phyloP scores from a whole-genome alignment of 2,797 vertebrate genomes.

The Syndactyla subalaris region DNA sequence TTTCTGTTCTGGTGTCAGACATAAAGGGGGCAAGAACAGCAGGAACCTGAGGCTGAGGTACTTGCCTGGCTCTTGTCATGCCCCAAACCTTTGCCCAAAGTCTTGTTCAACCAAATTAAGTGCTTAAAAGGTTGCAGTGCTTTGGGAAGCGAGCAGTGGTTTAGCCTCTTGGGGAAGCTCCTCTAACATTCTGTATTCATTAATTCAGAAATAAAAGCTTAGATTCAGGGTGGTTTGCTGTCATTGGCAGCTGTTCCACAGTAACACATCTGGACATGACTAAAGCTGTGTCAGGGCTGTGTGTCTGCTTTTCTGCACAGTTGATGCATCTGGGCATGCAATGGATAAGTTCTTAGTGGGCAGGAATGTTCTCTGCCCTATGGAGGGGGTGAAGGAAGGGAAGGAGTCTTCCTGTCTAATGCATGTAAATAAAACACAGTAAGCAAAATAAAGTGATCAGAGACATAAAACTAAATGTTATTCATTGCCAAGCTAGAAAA shows the following conservation, averaged over 20 bases:
- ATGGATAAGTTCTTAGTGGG: neutral
- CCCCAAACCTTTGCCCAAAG: neutral
- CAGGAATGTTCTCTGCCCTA: neutral
- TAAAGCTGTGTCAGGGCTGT: neutral
- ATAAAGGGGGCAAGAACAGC: neutral
- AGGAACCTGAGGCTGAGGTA: neutral
- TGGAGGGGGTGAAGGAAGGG: neutral
- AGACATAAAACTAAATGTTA: neutral
- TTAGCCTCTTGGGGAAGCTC: neutral
- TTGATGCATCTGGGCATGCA: neutral
- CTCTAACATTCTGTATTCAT: neutral
- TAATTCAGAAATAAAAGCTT: neutral
- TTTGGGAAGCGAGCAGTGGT: neutral
- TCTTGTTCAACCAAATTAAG: neutral
- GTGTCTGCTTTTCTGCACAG: neutral
- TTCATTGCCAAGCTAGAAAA: neutral
- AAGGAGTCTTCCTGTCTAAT: neutral
- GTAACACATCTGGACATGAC: accelerated
- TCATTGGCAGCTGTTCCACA: neutral
- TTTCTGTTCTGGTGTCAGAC: neutral
- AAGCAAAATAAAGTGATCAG: neutral
- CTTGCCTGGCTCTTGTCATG: neutral
- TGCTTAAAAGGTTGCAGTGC: neutral
- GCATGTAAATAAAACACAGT: neutral
- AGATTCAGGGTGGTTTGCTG: neutral